phyloP scores from a whole-genome alignment of 2,113 vertebrate genomes.

The Phrynocephalus versicolor region DNA sequence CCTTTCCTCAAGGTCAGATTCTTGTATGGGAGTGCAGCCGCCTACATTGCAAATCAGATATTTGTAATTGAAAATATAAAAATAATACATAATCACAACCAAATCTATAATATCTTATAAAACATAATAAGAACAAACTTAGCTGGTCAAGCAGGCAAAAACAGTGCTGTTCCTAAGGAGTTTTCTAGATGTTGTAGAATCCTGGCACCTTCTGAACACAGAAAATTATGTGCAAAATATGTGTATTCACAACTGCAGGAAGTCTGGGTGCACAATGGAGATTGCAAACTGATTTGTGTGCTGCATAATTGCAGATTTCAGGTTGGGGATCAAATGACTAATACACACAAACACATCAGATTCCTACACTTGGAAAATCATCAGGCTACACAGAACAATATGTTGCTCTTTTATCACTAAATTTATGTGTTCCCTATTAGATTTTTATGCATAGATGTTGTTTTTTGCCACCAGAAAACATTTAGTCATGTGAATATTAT shows the following conservation, averaged over 20 bases:
- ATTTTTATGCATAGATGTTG: not conserved
- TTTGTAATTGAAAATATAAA: not conserved
- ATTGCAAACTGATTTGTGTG: not conserved
- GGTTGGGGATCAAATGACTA: not conserved
- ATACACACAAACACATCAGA: too few relatives aligned
- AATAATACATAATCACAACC: not conserved
- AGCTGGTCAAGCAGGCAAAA: not conserved
- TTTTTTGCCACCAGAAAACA: not conserved
- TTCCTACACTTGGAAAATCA: not conserved
- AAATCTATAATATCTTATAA: not conserved
- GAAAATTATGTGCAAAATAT: not conserved
- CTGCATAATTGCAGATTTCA: not conserved
- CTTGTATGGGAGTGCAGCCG: constrained; percentile 80
- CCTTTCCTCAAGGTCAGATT: constrained; percentile 83
- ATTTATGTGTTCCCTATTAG: too few relatives aligned
- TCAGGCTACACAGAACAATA: not conserved
- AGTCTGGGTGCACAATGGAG: too few relatives aligned
- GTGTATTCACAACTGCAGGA: not conserved
- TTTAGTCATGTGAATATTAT: not conserved
- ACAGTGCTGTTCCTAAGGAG: too few relatives aligned
- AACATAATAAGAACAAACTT: not conserved
- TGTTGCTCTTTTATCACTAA: not conserved
- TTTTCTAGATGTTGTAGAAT: not conserved
- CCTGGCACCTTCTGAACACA: not conserved
- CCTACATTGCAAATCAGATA: constrained; percentile 68